These are phyloP conservation scores for Pseudopodoces humilis DNA, from an alignment of 2,113 vertebrate genomes.

Conservation along the genomic window DNA sequence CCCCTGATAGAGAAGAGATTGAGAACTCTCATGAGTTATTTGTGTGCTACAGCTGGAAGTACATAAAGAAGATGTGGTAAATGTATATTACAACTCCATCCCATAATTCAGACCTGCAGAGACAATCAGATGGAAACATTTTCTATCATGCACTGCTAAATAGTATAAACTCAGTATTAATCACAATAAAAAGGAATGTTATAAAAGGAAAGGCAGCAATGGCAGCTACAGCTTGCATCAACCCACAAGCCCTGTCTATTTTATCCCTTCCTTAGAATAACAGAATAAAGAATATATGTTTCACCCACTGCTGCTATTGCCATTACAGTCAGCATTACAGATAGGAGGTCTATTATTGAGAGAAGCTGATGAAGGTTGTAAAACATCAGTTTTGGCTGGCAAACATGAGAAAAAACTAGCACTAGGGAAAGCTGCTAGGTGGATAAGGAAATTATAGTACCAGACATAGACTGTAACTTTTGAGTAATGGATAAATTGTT, in stretches of 20 bases:
- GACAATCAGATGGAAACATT: neutral
- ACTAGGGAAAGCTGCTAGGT: neutral
- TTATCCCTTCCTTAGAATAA: neutral
- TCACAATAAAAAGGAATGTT: neutral
- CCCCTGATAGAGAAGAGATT: neutral
- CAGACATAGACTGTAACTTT: neutral
- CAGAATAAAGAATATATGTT: neutral
- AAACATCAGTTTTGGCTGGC: neutral
- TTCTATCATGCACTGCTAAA: neutral
- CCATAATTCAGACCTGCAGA: neutral
- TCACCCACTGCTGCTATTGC: neutral
- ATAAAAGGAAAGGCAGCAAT: neutral
- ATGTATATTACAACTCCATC: neutral
- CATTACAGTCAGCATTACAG: neutral
- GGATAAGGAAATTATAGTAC: neutral
- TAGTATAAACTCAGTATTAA: neutral
- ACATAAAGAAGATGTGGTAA: neutral
- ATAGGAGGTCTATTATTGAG: neutral
- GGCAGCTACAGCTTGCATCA: neutral
- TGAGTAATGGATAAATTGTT: neutral
- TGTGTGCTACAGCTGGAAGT: neutral
- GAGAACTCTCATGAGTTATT: neutral
- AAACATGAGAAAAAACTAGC: neutral
- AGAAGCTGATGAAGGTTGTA: neutral
- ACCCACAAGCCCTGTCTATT: neutral